Evolutionary conservation across 2,888 invertebrate species (phyloP).

Genomic region (Andricus quercusramuli): DNA sequence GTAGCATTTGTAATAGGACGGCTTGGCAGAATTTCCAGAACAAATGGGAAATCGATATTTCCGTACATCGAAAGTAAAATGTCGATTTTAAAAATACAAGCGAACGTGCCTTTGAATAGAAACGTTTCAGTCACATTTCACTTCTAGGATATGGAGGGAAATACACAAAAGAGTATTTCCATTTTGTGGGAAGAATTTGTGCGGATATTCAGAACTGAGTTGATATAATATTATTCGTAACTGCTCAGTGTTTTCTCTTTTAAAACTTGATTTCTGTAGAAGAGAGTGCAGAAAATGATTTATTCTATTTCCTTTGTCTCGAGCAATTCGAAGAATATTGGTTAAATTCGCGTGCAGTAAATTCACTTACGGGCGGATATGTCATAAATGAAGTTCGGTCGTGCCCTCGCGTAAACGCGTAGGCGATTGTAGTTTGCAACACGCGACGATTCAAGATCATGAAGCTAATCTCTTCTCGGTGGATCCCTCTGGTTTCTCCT

Average conservation of each 20-base stretch:
- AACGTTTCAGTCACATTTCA: neutral
- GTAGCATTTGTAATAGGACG: neutral
- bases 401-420: conserved; percentile 42
- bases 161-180: neutral
- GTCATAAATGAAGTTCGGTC: conserved; percentile 45
- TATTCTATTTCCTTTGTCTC: neutral
- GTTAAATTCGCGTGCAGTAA: conserved; percentile 53
- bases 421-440: conserved; percentile 49
- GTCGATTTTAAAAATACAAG: neutral
- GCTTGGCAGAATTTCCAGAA: neutral
- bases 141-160: neutral
- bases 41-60: neutral
- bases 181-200: neutral
- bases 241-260: neutral
- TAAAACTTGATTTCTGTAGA: too few species aligned
- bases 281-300: too few species aligned
- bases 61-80: neutral
- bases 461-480: conserved; percentile 34
- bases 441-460: conserved; percentile 32
- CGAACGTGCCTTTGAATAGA: neutral
- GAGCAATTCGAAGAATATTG: neutral
- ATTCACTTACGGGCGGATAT: conserved; percentile 56
- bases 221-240: neutral
- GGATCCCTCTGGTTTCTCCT: conserved; percentile 4
- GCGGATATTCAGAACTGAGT: neutral